A percentile compares a stretch with the other conserved stretches of the same genome.
These are phyloP conservation scores for Chromoteleia sp. DNA, from an alignment of 2,888 invertebrate genomes.

Conservation along the genomic window DNA sequence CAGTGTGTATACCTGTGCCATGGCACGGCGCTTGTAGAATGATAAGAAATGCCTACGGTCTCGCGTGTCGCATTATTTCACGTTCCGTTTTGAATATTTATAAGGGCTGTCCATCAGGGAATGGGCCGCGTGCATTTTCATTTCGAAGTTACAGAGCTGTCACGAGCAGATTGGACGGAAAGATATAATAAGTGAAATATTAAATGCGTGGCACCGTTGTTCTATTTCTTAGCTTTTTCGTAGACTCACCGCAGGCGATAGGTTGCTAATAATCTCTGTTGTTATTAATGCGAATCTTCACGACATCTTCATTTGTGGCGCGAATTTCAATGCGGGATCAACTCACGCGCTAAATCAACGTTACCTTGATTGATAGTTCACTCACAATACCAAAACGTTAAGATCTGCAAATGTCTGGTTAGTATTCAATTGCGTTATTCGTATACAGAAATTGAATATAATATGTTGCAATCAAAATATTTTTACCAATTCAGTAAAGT, in stretches of 20 bases:
- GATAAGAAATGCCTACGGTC: constrained; percentile 83
- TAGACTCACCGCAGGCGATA: constrained; percentile 47
- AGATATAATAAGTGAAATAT: constrained; percentile 83
- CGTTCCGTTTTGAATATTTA: constrained; percentile 82
- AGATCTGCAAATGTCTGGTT: neutral
- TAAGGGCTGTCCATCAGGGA: constrained; percentile 81
- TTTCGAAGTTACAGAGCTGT: constrained; percentile 81
- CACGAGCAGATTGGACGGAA: constrained; percentile 79
- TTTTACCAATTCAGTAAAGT: no score
- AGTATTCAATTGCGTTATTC: neutral
- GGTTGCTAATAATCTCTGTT: constrained; percentile 43
- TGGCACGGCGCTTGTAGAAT: constrained; percentile 64
- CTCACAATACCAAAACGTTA: neutral
- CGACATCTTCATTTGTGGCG: constrained; percentile 42
- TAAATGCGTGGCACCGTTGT: constrained; percentile 72
- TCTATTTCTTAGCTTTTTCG: constrained; percentile 54
- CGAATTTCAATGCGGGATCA: constrained; percentile 1
- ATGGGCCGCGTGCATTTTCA: constrained; percentile 79
- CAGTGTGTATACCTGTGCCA: constrained; percentile 60
- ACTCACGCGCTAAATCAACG: constrained; percentile 9
- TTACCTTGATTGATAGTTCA: constrained; percentile 31
- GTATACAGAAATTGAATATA: neutral
- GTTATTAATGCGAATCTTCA: constrained; percentile 47
- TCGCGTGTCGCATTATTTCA: constrained; percentile 82
- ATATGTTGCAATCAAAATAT: no score